Evolutionary conservation across 2,797 vertebrate genomes (phyloP).

Genomic region (Kryptopterus vitreolus): DNA sequence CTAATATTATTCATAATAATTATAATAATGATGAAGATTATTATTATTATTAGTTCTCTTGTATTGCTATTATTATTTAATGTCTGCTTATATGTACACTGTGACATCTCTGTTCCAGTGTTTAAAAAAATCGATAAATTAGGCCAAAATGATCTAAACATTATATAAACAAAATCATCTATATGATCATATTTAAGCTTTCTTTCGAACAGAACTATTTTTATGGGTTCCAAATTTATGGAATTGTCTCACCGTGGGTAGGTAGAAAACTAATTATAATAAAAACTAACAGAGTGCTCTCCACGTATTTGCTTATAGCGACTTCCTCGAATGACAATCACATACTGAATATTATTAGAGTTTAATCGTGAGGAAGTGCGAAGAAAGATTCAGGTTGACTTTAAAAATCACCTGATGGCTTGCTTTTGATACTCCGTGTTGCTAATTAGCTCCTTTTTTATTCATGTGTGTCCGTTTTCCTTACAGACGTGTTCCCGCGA

Average conservation of each 20-base stretch:
- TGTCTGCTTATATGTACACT: background rate
- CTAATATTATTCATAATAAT: background rate
- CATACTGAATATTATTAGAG: background rate
- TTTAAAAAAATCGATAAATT: background rate
- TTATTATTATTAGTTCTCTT: background rate
- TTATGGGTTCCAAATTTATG: background rate
- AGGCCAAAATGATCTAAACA: background rate
- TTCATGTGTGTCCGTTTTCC: background rate
- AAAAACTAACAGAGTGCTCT: too few relatives aligned
- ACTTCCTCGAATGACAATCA: background rate
- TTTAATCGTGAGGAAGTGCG: background rate
- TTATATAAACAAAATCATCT: background rate
- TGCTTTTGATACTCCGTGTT: background rate
- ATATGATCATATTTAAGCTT: background rate
- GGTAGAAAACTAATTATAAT: background rate
- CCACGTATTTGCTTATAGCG: background rate
- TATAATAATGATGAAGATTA: background rate
- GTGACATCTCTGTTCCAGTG: background rate
- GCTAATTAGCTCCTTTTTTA: background rate
- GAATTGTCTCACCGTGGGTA: background rate
- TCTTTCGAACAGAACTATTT: background rate
- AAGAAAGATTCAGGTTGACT: background rate
- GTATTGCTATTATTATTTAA: background rate
- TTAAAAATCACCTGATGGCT: background rate
- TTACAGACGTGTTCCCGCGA: constrained; percentile 11